phyloP scores from a whole-genome alignment of 2,113 vertebrate species.

The Mormyrus lacerda region DNA sequence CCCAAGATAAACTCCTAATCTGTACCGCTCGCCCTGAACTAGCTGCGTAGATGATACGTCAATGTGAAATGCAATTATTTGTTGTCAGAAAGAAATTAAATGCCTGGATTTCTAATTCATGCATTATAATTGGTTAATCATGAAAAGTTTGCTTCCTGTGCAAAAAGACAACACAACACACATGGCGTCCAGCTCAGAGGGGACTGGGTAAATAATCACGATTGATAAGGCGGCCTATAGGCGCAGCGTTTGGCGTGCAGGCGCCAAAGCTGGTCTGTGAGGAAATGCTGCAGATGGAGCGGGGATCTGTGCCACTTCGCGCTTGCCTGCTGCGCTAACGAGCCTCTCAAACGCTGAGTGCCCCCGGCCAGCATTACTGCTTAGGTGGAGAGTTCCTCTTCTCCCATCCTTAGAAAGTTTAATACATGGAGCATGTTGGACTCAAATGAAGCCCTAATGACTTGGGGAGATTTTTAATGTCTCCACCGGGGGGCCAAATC shows the following conservation, averaged over 20 bases:
- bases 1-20: background rate
- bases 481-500: conserved; percentile 29
- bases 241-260: background rate
- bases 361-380: conserved; percentile 31
- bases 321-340: conserved; percentile 5
- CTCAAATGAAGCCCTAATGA: conserved; percentile 38
- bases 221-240: background rate
- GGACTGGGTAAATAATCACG: background rate
- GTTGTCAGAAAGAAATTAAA: background rate
- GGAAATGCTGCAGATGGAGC: background rate
- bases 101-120: background rate
- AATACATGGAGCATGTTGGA: conserved; percentile 46
- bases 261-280: background rate
- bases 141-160: background rate
- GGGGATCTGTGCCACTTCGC: background rate
- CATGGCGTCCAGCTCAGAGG: background rate
- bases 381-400: conserved; percentile 34
- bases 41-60: background rate
- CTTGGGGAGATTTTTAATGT: conserved; percentile 40
- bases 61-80: background rate
- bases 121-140: background rate
- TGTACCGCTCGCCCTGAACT: background rate
- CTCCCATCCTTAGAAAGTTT: conserved; percentile 41
- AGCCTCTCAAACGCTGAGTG: conserved; percentile 20
- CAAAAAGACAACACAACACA: background rate